Evolutionary conservation across 1,140 invertebrate genomes (phyloP).

Genomic region (Trichogramma pretiosum): DNA sequence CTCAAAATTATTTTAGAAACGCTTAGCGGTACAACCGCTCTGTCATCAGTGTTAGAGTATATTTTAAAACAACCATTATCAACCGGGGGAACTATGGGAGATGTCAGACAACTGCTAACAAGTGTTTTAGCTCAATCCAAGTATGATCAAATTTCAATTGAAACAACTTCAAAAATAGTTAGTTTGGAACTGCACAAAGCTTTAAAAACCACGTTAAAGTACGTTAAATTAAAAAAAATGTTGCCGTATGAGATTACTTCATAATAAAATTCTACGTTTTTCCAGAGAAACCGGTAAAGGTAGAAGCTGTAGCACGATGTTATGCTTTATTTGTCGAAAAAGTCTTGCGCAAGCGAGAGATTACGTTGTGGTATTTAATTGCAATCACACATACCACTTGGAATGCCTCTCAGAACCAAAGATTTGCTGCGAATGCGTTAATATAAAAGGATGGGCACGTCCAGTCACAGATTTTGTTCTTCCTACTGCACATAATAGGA

Average conservation of each 20-base stretch:
- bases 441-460: constrained; percentile 39
- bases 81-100: constrained; percentile 42
- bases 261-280: background rate
- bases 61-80: constrained; percentile 42
- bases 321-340: constrained; percentile 38
- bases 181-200: constrained; percentile 40
- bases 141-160: constrained; percentile 42
- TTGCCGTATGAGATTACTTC: background rate
- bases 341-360: constrained; percentile 32
- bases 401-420: constrained; percentile 39
- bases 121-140: constrained; percentile 41
- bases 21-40: constrained; percentile 38
- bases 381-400: constrained; percentile 40
- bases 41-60: constrained; percentile 39
- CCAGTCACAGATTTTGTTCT: constrained; percentile 24
- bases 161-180: constrained; percentile 40
- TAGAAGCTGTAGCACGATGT: constrained; percentile 29
- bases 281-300: constrained; percentile 36
- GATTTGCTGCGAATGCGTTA: constrained; percentile 40
- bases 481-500: constrained; percentile 19
- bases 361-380: constrained; percentile 36
- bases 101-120: constrained; percentile 38
- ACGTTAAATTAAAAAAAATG: constrained; percentile 13
- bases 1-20: constrained; percentile 39
- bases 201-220: constrained; percentile 37